Evolutionary conservation across 2,797 vertebrate species (phyloP).

Genomic region (Typhlichthys eigenmanni): DNA sequence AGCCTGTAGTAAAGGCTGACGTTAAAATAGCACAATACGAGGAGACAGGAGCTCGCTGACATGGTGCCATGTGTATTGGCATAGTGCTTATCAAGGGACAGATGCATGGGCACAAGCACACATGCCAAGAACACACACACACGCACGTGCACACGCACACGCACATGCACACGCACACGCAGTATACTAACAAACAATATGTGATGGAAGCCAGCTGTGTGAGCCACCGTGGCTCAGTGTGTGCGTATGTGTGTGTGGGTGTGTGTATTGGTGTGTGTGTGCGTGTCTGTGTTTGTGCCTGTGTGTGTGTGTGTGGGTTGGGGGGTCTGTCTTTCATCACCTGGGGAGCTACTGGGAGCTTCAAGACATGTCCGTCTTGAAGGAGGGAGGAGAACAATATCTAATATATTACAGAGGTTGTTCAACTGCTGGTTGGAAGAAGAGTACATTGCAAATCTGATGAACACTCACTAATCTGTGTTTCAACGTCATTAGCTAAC

Average conservation of each 20-base stretch:
- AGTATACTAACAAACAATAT: neutral
- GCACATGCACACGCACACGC: neutral
- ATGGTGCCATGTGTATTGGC: slow-evolving; percentile 43
- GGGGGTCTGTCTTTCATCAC: slow-evolving; percentile 24
- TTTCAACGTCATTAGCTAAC: neutral
- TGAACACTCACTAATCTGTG: no score
- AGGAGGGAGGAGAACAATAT: neutral
- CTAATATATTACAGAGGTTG: no score
- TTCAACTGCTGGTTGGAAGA: neutral
- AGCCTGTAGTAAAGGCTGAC: slow-evolving; percentile 12
- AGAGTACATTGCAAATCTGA: slow-evolving; percentile 1
- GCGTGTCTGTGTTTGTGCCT: neutral
- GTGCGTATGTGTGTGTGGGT: neutral
- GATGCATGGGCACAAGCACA: neutral
- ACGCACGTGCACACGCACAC: slow-evolving; percentile 8
- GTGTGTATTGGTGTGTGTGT: neutral
- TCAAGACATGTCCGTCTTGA: slow-evolving; percentile 13
- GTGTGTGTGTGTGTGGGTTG: slow-evolving; percentile 25
- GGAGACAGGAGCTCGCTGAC: slow-evolving; percentile 24
- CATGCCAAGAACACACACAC: neutral
- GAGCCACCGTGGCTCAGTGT: no score
- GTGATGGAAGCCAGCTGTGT: slow-evolving; percentile 60
- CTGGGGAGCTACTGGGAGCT: slow-evolving; percentile 19
- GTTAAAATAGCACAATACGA: slow-evolving; percentile 13
- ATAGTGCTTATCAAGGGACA: slow-evolving; percentile 26